These are phyloP conservation scores for Sciurus vulgaris DNA, from an alignment of 2,797 vertebrate genomes.

Conservation along the genomic window DNA sequence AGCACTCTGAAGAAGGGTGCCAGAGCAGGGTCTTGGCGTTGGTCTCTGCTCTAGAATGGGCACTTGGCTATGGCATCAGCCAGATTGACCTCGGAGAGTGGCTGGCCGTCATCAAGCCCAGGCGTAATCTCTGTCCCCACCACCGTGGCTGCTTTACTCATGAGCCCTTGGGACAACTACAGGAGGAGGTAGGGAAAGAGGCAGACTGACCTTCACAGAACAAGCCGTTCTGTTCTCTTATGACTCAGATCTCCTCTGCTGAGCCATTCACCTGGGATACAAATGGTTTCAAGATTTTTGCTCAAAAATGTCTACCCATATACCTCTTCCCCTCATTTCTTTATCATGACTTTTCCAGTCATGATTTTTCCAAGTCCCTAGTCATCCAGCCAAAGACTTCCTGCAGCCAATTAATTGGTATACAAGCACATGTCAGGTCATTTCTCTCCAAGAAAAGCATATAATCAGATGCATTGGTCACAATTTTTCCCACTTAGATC, in stretches of 20 bases:
- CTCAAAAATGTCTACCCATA: neutral
- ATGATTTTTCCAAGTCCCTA: neutral
- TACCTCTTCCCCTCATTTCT: neutral
- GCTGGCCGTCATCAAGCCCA: neutral
- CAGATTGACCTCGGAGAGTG: neutral
- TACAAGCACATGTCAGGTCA: neutral
- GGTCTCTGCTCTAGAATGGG: neutral
- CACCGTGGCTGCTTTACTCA: neutral
- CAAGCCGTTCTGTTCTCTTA: neutral
- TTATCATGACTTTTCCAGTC: neutral
- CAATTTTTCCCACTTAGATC: neutral
- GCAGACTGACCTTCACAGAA: neutral
- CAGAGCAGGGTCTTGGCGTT: neutral
- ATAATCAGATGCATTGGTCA: neutral
- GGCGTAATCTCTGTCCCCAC: neutral
- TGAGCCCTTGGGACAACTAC: neutral
- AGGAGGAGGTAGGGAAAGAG: neutral
- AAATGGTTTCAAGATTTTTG: neutral
- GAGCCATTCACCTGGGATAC: neutral
- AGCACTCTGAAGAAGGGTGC: neutral
- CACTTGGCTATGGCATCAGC: neutral
- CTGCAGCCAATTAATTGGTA: neutral
- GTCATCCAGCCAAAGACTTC: neutral
- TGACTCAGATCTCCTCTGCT: neutral
- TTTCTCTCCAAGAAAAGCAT: neutral